These are phyloP conservation scores for Keiferia lycopersicella DNA, from an alignment of 2,888 invertebrate species.

Conservation along the genomic window DNA sequence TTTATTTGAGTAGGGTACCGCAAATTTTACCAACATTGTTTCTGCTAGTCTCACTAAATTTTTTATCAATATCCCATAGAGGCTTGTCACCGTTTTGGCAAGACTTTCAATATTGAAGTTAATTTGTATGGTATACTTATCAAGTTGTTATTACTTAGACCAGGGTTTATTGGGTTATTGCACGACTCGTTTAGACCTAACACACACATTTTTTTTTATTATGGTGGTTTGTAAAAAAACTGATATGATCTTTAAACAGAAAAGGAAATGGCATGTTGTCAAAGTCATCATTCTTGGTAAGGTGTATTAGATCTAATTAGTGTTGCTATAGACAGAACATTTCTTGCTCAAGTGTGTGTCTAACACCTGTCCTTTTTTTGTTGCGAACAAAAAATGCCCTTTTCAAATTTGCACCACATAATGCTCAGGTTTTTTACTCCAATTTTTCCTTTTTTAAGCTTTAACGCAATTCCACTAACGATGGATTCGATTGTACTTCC, in stretches of 20 bases:
- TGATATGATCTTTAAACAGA: neutral
- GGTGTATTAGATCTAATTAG: constrained; percentile 3
- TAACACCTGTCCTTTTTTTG: constrained; percentile 33
- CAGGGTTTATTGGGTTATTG: neutral
- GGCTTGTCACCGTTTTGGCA: too few species aligned
- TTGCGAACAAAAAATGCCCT: constrained; percentile 44
- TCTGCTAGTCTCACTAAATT: neutral
- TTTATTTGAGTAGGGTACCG: neutral
- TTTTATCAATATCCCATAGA: too few species aligned
- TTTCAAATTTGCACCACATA: constrained; percentile 68
- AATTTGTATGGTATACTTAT: too few species aligned
- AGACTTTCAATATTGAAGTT: too few species aligned
- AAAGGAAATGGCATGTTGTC: constrained; percentile 5
- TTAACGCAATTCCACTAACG: constrained; percentile 68
- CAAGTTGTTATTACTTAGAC: neutral
- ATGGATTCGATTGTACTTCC: constrained; percentile 64
- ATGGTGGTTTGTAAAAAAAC: too few species aligned
- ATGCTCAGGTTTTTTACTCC: constrained; percentile 51
- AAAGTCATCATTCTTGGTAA: neutral
- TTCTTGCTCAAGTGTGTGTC: neutral
- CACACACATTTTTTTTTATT: too few species aligned
- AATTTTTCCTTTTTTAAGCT: constrained; percentile 34
- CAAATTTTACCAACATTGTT: neutral
- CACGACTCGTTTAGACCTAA: too few species aligned
- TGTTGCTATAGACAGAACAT: neutral